These are phyloP conservation scores for Acanthiza pusilla DNA, from an alignment of 2,797 vertebrate genomes.

Conservation along the genomic window DNA sequence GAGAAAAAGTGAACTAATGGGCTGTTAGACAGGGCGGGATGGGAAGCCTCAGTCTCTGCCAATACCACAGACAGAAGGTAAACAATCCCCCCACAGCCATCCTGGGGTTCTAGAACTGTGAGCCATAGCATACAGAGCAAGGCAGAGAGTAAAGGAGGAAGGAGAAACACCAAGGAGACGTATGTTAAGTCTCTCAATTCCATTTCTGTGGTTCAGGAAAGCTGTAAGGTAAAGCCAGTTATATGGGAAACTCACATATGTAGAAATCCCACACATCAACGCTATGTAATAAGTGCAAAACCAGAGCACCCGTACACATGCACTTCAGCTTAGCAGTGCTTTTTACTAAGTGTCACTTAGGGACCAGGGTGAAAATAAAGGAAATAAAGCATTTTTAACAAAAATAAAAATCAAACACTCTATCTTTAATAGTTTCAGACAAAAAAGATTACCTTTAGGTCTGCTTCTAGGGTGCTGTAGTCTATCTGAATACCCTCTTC, in stretches of 20 bases:
- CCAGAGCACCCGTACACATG: background rate
- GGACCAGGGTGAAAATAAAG: background rate
- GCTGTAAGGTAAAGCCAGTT: background rate
- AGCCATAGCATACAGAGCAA: background rate
- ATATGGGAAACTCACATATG: background rate
- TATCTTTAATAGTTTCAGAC: background rate
- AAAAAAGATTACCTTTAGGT: conserved; percentile 75
- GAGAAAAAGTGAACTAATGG: background rate
- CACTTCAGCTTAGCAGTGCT: background rate
- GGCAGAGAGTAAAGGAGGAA: background rate
- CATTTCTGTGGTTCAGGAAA: background rate
- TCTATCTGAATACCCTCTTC: conserved; percentile 84
- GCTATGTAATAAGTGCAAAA: rapidly evolving
- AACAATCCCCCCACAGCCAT: background rate
- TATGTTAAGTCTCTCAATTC: background rate
- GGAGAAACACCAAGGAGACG: background rate
- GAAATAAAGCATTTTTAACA: background rate
- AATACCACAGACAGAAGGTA: background rate
- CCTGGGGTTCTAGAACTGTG: background rate
- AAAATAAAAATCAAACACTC: background rate
- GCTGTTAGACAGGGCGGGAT: background rate
- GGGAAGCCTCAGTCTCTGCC: background rate
- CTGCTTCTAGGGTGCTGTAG: conserved; percentile 76
- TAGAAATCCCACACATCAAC: background rate
- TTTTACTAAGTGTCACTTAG: background rate